A percentile compares a stretch with the other conserved stretches of the same genome.
Evolutionary conservation across 1,140 invertebrate genomes (phyloP).

Genomic region (Atta cephalotes): DNA sequence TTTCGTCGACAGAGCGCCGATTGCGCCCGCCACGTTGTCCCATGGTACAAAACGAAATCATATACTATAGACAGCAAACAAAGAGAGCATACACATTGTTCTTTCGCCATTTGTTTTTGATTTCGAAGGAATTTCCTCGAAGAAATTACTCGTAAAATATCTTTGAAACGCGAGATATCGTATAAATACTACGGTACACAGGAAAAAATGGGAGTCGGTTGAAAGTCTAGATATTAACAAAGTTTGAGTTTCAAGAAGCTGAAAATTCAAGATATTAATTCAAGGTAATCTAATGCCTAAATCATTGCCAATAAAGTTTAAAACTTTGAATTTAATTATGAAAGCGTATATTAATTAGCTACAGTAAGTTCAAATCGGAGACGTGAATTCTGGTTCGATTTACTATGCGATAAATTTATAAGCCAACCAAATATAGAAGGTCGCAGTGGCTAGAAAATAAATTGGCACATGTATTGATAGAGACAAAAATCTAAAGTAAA

Average conservation of each 20-base stretch:
- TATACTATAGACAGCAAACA: neutral
- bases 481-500: neutral
- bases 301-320: constrained; percentile 5
- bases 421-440: neutral
- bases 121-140: constrained; percentile 34
- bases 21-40: constrained; percentile 52
- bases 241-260: neutral
- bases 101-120: constrained; percentile 30
- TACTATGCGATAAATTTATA: neutral
- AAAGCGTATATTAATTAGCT: neutral
- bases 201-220: neutral
- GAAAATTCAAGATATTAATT: neutral
- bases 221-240: constrained; percentile 7
- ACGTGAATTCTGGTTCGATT: constrained; percentile 30
- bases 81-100: neutral
- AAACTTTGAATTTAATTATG: neutral
- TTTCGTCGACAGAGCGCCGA: constrained; percentile 39
- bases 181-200: neutral
- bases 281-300: neutral
- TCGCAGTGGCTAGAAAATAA: neutral
- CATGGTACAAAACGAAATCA: constrained; percentile 22
- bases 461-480: neutral
- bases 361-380: neutral
- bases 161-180: constrained; percentile 14
- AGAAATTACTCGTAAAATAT: constrained; percentile 34